Percentiles rank a stretch among this genome's conserved stretches.
phyloP scores from a whole-genome alignment of 2,113 vertebrate genomes.

The Aptenodytes patagonicus region DNA sequence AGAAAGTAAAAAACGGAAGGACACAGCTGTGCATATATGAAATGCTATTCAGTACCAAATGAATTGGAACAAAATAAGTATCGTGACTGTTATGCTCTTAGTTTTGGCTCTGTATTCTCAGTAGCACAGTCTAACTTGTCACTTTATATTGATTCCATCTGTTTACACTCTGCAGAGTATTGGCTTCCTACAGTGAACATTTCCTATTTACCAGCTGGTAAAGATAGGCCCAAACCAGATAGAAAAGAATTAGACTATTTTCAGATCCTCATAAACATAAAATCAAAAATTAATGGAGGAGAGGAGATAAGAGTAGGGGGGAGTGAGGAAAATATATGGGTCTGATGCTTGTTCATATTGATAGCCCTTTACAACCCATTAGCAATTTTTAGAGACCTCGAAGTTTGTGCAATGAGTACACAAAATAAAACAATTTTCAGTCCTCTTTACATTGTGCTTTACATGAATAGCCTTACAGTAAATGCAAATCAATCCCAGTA shows the following conservation, averaged over 20 bases:
- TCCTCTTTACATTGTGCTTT: neutral
- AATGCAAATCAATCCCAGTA: neutral
- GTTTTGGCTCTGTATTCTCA: constrained; percentile 77
- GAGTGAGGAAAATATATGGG: neutral
- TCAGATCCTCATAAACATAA: constrained; percentile 73
- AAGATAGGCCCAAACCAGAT: constrained; percentile 79
- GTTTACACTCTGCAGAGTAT: constrained; percentile 81
- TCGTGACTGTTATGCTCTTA: constrained; percentile 71
- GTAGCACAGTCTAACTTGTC: constrained; percentile 79
- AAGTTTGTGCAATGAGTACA: neutral
- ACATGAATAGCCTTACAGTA: neutral
- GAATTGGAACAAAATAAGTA: constrained; percentile 78
- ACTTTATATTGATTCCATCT: constrained; percentile 86
- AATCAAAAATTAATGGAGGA: constrained; percentile 58
- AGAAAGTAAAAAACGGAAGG: constrained; percentile 64
- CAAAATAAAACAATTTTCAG: neutral
- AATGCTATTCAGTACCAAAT: constrained; percentile 81
- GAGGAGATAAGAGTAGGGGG: neutral
- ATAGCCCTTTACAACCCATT: neutral
- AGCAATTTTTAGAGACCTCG: neutral
- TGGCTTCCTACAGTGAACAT: constrained; percentile 81
- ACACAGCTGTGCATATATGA: constrained; percentile 81
- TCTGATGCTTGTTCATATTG: neutral
- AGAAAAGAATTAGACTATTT: constrained; percentile 80
- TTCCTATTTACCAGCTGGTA: constrained; percentile 89